Conservation (phyloP, 2,113 vertebrate genomes). For the Pterophyllum scalare region DNA sequence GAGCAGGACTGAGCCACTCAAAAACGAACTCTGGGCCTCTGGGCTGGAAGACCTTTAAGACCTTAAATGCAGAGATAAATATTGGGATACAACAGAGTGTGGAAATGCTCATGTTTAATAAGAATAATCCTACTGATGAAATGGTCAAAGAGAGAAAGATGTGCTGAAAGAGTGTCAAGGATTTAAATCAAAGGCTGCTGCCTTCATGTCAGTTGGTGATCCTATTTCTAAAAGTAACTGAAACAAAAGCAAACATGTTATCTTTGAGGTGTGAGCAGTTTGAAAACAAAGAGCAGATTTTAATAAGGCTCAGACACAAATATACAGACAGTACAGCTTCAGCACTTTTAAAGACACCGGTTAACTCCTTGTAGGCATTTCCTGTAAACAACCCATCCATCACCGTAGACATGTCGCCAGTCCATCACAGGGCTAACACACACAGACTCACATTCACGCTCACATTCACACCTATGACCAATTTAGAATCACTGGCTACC, state of each 20-base stretch:
- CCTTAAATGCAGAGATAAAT: not conserved
- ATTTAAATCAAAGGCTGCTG: slow-evolving; percentile 36
- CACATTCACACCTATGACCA: not conserved
- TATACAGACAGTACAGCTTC: not conserved
- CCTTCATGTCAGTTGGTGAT: not conserved
- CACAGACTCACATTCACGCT: not conserved
- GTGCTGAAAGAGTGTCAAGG: slow-evolving; percentile 12
- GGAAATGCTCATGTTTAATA: not conserved
- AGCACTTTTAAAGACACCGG: not conserved
- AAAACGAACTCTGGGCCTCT: slow-evolving; percentile 23
- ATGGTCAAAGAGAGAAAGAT: slow-evolving; percentile 15
- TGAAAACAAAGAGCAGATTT: not conserved
- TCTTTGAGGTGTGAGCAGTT: not conserved
- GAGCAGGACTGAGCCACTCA: slow-evolving; percentile 28
- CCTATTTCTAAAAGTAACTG: not conserved
- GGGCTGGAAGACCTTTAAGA: slow-evolving; percentile 5
- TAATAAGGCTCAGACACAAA: not conserved
- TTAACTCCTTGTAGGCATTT: not conserved
- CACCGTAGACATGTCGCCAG: not conserved
- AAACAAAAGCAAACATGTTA: not conserved
- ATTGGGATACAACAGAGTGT: not conserved
- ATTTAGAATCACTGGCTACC: no score
- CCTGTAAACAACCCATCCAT: not conserved
- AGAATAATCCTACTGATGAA: not conserved
- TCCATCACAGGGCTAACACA: not conserved